These are phyloP conservation scores for Gonocerus acuteangulatus DNA, from an alignment of 2,888 invertebrate genomes.

Conservation along the genomic window DNA sequence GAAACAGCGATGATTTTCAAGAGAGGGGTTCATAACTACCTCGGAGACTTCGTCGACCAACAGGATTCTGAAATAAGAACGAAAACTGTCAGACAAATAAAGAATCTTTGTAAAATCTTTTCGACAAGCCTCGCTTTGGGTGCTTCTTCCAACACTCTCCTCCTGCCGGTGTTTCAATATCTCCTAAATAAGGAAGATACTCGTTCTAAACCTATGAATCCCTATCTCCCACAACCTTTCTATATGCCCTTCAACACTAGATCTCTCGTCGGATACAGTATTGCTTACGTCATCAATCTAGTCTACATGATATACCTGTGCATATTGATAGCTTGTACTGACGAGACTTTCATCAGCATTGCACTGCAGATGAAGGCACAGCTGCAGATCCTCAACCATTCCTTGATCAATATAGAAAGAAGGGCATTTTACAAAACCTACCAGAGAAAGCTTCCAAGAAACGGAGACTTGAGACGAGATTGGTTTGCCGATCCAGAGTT, in stretches of 20 bases:
- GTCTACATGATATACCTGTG: neutral
- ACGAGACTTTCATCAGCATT: neutral
- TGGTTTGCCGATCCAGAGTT: neutral
- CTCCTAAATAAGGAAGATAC: neutral
- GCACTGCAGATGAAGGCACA: neutral
- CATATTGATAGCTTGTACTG: neutral
- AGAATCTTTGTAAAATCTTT: neutral
- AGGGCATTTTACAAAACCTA: neutral
- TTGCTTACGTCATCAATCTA: neutral
- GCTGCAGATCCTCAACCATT: neutral
- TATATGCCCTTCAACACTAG: neutral
- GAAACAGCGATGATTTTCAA: neutral
- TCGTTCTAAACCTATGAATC: neutral
- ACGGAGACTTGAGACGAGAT: neutral
- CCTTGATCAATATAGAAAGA: neutral
- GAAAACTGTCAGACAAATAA: neutral
- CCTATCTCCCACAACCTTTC: neutral
- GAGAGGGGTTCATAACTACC: neutral
- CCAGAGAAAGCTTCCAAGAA: neutral
- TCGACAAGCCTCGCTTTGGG: neutral
- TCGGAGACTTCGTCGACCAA: neutral
- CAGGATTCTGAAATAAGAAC: neutral
- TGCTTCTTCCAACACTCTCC: neutral
- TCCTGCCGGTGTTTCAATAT: neutral
- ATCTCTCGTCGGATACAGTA: neutral